Base-by-base conservation (phyloP, 2,797 vertebrate genomes). In the Tachyglossus aculeatus region DNA sequence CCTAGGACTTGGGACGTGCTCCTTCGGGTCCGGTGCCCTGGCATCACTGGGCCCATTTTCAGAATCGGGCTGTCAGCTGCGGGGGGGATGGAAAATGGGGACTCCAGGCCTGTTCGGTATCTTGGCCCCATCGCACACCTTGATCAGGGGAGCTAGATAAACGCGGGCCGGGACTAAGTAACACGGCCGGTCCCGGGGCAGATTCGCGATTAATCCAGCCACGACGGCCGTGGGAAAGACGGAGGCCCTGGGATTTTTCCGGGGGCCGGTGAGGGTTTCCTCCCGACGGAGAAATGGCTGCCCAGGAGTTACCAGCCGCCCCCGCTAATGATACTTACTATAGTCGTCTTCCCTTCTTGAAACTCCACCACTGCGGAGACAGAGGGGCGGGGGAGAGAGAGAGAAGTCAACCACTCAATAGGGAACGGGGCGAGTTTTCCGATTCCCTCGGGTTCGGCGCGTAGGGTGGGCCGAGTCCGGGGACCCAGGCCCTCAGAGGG, bases 331-430 rank as follows among this genome's bases (percentile, higher is more conserved):
- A 66, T 37, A 91, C 93, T 94, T 86, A 94, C 93, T 73, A 81
- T 74, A 38, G 92, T 93, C 13, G 90, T 92, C 57, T 88, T 92
- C 68, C 92, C 93, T 74, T 92, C 90, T 25, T 90, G 91, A 83
- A 83, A 81, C 70, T 90, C 90, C 77, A 90, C 77, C 39, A 94
- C 92, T 93, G 69, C 6, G 77, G 72, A 77, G 48, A 84, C 62
- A 84, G 68, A 81, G 63, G 33, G 76, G 21, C 62, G 84, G 68
- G 81, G 63, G 33, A 76, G 21, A 48, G 64, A 79, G 45, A 22
- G 64, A 45, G 33, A 67, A 76, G 73, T 80, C 63, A 88, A 60
- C 53, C 55, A 68, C 71, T 84, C 77, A 73, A 78, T 71, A 81
- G 79, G 62, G 71, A 78, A 73, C 78, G 75, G 57, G 11, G 65